These are phyloP conservation scores for Argyresthia goedartella DNA, from an alignment of 2,888 invertebrate genomes.

Conservation along the genomic window DNA sequence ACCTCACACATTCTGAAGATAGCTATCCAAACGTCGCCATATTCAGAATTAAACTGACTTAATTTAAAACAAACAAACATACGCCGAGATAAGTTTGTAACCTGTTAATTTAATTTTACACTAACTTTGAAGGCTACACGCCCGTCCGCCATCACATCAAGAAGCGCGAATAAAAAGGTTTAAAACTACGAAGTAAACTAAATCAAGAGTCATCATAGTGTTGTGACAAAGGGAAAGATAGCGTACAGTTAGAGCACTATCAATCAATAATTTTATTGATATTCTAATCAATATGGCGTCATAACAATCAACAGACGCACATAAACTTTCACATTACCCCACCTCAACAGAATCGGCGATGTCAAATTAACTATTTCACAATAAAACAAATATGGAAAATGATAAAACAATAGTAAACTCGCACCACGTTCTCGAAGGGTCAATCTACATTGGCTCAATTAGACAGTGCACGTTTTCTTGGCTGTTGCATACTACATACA, in stretches of 20 bases:
- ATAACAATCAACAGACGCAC: conserved; percentile 62
- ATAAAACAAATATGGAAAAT: conserved; percentile 35
- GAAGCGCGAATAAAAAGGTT: background rate
- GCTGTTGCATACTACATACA: no score
- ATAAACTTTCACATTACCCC: conserved; percentile 31
- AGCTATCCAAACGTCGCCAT: no score
- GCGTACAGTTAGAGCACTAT: conserved; percentile 15
- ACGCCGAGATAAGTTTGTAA: background rate
- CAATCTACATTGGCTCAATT: conserved; percentile 3
- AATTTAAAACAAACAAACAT: background rate
- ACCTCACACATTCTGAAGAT: no score
- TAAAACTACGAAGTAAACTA: background rate
- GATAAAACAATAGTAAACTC: conserved; percentile 31
- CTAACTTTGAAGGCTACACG: background rate
- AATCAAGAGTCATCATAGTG: conserved; percentile 5
- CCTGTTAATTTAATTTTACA: background rate
- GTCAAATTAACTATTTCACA: conserved; percentile 42
- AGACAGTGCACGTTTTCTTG: no score
- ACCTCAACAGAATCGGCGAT: conserved; percentile 25
- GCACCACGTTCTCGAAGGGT: conserved; percentile 29
- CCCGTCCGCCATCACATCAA: background rate
- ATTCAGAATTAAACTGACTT: no score
- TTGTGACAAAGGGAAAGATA: conserved; percentile 28
- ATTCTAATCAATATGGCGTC: conserved; percentile 45
- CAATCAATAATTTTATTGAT: conserved; percentile 13